Evolutionary conservation across 1,140 invertebrate genomes (phyloP), one percentile per base, ranked within the genome.

Genomic region (Habropoda laboriosa): DNA sequence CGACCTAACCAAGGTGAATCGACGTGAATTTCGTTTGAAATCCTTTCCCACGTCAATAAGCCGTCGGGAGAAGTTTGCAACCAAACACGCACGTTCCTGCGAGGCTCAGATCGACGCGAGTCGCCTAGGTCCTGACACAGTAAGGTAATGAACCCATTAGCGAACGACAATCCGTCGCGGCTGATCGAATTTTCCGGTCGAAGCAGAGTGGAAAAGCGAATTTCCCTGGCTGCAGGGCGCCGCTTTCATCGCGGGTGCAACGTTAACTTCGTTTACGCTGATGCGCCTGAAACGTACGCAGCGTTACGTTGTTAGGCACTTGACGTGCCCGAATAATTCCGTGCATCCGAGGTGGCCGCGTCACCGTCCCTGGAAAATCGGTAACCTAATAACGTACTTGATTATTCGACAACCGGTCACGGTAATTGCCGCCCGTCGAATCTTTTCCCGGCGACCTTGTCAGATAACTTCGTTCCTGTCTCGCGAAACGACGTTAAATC

Each of bases 231-330:
- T 73, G 77, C 67, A 68, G 68, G 24, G 27, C 78, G 42, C 64
- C 51, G 79, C 84, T 86, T 86, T 86, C 79, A 85, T 81, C 82
- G 74, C 42, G 68, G n/a, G 68, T 55, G 60, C 58, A 64, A 67
- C 74, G 82, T 86, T 86, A 86, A 85, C 82, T 79, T 77, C 68
- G 77, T 86, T 86, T 86, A 68, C 74, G 51, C 24, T 72, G 79
- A 86, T 86, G 84, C 70, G 79, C 83, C 76, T 64, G 63, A 74
- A 86, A 86, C 63, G 63, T 85, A 86, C 82, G 79, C 87, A 85
- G 78, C 81, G 81, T 90, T 90, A 89, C 80, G 76, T 89, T 82
- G 83, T 88, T 88, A 86, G 75, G 51, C 64, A 58, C 64, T 82
- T 57, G 84, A 86, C 82, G 79, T 81, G 66, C 58, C 74, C 45